phyloP scores from a whole-genome alignment of 2,888 invertebrate genomes.

The Philonicus albiceps region DNA sequence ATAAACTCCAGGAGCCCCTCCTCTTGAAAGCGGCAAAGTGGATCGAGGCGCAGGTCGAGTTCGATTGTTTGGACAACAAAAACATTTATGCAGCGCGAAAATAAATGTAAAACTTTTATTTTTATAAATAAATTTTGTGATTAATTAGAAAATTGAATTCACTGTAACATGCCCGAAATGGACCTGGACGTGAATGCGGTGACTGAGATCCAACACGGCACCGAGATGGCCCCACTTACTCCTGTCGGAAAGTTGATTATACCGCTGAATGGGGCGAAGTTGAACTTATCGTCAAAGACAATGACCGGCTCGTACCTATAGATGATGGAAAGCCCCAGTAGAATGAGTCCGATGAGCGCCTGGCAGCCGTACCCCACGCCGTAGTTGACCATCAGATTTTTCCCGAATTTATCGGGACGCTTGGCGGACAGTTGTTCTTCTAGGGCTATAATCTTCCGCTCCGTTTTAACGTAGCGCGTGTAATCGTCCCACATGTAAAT shows the following conservation, averaged over 20 bases:
- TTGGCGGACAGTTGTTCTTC: constrained; percentile 38
- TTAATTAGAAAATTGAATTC: background rate
- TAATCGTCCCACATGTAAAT: constrained; percentile 48
- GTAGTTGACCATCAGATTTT: constrained; percentile 41
- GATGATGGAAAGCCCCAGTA: constrained; percentile 61
- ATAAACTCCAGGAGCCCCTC: constrained; percentile 75
- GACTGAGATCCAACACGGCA: constrained; percentile 66
- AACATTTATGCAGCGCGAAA: constrained; percentile 52
- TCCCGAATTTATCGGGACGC: background rate
- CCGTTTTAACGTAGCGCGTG: constrained; percentile 46
- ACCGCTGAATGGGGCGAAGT: constrained; percentile 64
- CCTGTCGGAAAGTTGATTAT: constrained; percentile 66
- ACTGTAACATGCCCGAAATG: constrained; percentile 50
- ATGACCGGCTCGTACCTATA: constrained; percentile 64
- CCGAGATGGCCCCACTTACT: constrained; percentile 64
- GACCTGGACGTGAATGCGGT: constrained; percentile 63
- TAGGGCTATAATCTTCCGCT: constrained; percentile 47
- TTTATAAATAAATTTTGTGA: background rate
- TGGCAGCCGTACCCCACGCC: constrained; percentile 60
- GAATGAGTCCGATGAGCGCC: constrained; percentile 57
- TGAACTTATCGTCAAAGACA: constrained; percentile 61
- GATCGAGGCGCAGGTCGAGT: constrained; percentile 75
- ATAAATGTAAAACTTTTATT: constrained; percentile 31
- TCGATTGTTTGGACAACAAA: constrained; percentile 56
- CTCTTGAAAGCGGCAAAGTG: constrained; percentile 81